These are phyloP conservation scores for Panopea generosa DNA, from an alignment of 2,888 invertebrate genomes.

Conservation along the genomic window DNA sequence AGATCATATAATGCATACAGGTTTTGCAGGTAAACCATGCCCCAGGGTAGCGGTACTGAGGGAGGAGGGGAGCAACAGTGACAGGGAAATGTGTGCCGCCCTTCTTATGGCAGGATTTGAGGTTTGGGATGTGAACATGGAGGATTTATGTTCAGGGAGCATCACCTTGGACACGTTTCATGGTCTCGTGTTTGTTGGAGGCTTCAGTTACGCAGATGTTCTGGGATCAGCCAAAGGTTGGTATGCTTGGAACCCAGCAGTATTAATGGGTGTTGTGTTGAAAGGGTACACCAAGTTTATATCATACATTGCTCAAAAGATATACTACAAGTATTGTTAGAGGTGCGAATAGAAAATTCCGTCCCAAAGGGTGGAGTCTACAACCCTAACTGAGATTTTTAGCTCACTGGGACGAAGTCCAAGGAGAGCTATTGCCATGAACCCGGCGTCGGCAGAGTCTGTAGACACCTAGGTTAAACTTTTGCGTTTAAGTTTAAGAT, in stretches of 20 bases:
- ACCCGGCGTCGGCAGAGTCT: too few species aligned
- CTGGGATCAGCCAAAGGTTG: constrained; percentile 95
- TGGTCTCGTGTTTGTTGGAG: constrained; percentile 97
- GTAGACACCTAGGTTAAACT: too few species aligned
- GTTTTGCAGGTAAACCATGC: constrained; percentile 59
- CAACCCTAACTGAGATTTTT: too few species aligned
- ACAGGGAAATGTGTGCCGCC: constrained; percentile 97
- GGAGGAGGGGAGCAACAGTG: constrained; percentile 99
- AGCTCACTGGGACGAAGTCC: too few species aligned
- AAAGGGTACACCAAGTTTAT: neutral
- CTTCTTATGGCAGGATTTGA: constrained; percentile 93
- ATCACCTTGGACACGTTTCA: constrained; percentile 92
- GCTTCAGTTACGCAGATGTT: constrained; percentile 99
- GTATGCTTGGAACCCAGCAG: neutral
- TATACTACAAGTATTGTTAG: too few species aligned
- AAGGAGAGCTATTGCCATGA: too few species aligned
- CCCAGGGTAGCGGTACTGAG: constrained; percentile 95
- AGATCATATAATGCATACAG: constrained; percentile 15
- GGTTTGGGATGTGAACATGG: constrained; percentile 97
- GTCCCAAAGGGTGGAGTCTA: too few species aligned
- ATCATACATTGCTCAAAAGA: too few species aligned
- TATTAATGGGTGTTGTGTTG: neutral
- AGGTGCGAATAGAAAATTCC: too few species aligned
- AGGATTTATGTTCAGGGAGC: constrained; percentile 91
- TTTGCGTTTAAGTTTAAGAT: too few species aligned